phyloP scores from a whole-genome alignment of 2,888 invertebrate species.

The Resseliella maxima region DNA sequence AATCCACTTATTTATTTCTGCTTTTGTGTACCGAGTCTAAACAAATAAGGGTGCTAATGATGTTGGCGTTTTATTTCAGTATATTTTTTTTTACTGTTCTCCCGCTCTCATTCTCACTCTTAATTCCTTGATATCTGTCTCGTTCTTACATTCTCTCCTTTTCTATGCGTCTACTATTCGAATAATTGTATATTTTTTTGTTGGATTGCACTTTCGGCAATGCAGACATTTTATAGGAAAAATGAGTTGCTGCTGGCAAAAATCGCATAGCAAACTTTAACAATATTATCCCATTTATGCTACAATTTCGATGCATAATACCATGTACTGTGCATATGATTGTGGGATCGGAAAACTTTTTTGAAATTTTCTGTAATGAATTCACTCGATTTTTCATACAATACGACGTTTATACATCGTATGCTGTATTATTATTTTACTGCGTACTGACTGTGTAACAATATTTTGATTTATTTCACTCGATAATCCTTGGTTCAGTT shows the following conservation, averaged over 20 bases:
- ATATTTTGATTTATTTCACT: constrained; percentile 12
- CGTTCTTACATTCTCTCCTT: no score
- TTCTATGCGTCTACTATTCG: background rate
- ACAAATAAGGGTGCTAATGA: constrained; percentile 55
- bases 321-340: no score
- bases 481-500: background rate
- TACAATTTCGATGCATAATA: no score
- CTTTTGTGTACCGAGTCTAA: constrained; percentile 51
- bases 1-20: constrained; percentile 54
- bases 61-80: constrained; percentile 46
- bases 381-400: no score
- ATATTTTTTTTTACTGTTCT: background rate
- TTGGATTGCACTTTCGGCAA: background rate
- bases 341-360: no score
- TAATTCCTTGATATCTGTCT: no score
- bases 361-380: no score
- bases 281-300: background rate
- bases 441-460: background rate
- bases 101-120: no score
- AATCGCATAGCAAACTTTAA: background rate
- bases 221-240: background rate
- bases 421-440: background rate
- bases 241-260: background rate
- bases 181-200: background rate
- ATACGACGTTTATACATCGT: background rate